These are phyloP conservation scores for Trogon melanurus DNA, from an alignment of 2,113 vertebrate species.

Conservation along the genomic window DNA sequence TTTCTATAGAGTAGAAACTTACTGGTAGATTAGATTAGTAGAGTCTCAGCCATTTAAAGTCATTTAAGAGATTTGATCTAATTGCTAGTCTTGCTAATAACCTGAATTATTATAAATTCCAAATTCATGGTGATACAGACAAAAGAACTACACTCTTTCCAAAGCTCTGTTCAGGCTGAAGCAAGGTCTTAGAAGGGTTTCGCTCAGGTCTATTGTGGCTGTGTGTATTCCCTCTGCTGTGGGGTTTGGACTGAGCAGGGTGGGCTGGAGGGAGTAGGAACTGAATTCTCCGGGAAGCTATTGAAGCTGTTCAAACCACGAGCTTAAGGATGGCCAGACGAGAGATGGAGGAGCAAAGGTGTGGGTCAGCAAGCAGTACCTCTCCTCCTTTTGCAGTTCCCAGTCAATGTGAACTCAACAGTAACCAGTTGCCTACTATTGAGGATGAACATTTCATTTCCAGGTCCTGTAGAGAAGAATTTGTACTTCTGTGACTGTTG, in stretches of 20 bases:
- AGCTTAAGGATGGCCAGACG: background rate
- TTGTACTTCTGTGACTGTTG: background rate
- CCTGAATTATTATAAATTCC: background rate
- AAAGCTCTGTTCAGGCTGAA: background rate
- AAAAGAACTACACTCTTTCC: background rate
- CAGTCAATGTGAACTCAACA: background rate
- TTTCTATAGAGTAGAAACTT: background rate
- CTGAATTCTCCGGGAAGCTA: background rate
- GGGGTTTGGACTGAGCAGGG: background rate
- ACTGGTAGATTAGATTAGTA: background rate
- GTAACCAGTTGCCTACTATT: background rate
- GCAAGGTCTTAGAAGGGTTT: background rate
- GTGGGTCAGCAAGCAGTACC: accelerated
- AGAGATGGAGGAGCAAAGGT: background rate
- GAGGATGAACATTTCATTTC: background rate
- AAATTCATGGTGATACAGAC: background rate
- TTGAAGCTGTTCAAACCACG: background rate
- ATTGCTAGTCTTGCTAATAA: background rate
- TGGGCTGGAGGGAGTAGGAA: background rate
- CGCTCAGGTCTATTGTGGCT: background rate
- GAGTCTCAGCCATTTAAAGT: background rate
- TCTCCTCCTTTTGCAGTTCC: background rate
- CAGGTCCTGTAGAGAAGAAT: background rate
- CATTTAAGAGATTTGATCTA: background rate
- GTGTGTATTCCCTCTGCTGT: background rate